These are phyloP conservation scores for Synanceia verrucosa DNA, from an alignment of 2,797 vertebrate genomes.

Conservation along the genomic window DNA sequence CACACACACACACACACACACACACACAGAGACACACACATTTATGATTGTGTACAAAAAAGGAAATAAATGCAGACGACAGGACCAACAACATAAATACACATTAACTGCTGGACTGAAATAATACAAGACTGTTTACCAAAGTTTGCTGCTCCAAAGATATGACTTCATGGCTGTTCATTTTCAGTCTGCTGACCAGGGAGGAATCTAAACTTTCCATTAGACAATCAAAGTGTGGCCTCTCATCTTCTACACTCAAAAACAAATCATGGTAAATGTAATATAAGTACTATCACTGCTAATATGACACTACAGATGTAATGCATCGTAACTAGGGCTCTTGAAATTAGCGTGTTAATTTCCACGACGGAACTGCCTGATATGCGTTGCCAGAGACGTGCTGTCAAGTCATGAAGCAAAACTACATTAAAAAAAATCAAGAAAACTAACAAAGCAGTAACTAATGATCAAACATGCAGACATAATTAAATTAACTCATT, in stretches of 20 bases:
- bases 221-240: not conserved
- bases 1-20: slow-evolving; percentile 12
- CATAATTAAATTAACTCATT: too few species aligned
- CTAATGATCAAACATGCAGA: too few species aligned
- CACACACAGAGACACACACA: slow-evolving; percentile 18
- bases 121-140: not conserved
- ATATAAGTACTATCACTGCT: too few species aligned
- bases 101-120: not conserved
- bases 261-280: too few species aligned
- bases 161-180: slow-evolving; percentile 37
- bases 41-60: not conserved
- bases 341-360: too few species aligned
- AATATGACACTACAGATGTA: too few species aligned
- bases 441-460: too few species aligned
- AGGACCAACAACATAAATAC: not conserved
- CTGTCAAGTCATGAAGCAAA: too few species aligned
- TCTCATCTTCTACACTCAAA: not conserved
- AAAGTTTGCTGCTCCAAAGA: slow-evolving; percentile 12
- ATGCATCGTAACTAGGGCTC: too few species aligned
- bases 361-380: too few species aligned
- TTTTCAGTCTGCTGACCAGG: not conserved
- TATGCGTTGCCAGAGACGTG: too few species aligned
- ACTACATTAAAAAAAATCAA: too few species aligned
- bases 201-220: slow-evolving; percentile 15
- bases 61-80: not conserved